Evolutionary conservation across 2,888 invertebrate genomes (phyloP), one percentile per base, ranked within the genome.

Genomic region (Entomobrya multifasciata): DNA sequence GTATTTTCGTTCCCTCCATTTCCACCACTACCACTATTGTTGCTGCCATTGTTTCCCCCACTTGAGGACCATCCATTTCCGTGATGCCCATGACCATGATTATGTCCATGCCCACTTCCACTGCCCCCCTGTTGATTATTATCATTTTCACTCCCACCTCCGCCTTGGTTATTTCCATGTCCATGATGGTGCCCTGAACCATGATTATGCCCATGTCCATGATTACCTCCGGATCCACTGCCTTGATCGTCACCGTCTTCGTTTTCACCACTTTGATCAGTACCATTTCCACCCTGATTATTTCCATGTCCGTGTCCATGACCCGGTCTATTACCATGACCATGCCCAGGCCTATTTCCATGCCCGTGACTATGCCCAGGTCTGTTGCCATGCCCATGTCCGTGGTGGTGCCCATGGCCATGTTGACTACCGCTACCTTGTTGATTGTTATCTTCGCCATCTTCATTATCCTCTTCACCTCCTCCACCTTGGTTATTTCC

Each of bases 401-500:
- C 22, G 15, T 67, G 55, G 8, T 49, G 27, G n/a, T 52, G 30
- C 2, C 76, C 27, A 55, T 36, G 13, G 2, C 80, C 80, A 1
- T 27, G 70, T 41, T 70, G 36, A 55, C 20, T 17, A 5, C 22
- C 22, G 36, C 36, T 8, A 36, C 36, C 36, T 36, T 36, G 36
- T 36, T 36, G 36, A 25, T 22, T 11, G 57, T 36, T n/a, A 36
- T 17, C 30, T 2, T 22, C 22, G 8, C 13, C 49, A 49, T 8
- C 13, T 22, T 22, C 57, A 57, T 57, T 20, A 25, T 22, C 25
- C 11, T 60, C 15, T 1, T 22, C 44, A 17, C 20, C 44, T 17
- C 81, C 72, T 10, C 81, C 36, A 20, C 81, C 36, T 8, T 20
- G 62, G 17, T 41, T 20, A 30, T 67, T 22, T 25, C 81, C 81